These are phyloP conservation scores for Ichneumoninae sp. DNA, from an alignment of 2,888 invertebrate species.

Conservation along the genomic window DNA sequence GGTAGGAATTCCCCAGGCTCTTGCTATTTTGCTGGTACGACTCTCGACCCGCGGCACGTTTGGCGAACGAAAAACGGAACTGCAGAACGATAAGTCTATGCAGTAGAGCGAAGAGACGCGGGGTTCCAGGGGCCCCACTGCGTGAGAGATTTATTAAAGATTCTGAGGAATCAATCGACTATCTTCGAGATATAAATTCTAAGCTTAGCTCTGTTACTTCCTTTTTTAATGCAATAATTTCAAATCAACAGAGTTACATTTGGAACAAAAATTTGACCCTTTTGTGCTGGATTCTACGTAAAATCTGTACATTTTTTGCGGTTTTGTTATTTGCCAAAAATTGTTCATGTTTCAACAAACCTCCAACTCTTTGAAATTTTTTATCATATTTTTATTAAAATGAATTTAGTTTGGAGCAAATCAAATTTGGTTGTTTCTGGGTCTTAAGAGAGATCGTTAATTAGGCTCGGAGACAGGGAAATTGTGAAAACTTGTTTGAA, in stretches of 20 bases:
- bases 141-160: slow-evolving; percentile 11
- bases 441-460: not conserved
- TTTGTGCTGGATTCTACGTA: too few species aligned
- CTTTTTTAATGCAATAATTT: not conserved
- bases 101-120: not conserved
- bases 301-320: too few species aligned
- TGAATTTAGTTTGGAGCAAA: not conserved
- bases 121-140: not conserved
- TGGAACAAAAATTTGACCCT: too few species aligned
- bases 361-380: slow-evolving; percentile 1
- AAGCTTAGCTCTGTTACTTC: not conserved
- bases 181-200: not conserved
- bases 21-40: slow-evolving; percentile 4
- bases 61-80: slow-evolving; percentile 45
- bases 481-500: not conserved
- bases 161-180: not conserved
- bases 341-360: not conserved
- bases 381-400: not conserved
- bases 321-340: not conserved
- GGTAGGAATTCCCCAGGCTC: slow-evolving; percentile 21
- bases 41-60: slow-evolving; percentile 11
- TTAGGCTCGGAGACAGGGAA: not conserved
- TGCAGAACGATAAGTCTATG: slow-evolving; percentile 39
- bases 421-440: not conserved
- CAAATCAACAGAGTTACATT: not conserved